phyloP scores from a whole-genome alignment of 1,140 invertebrate genomes.

The Conus ventricosus region DNA sequence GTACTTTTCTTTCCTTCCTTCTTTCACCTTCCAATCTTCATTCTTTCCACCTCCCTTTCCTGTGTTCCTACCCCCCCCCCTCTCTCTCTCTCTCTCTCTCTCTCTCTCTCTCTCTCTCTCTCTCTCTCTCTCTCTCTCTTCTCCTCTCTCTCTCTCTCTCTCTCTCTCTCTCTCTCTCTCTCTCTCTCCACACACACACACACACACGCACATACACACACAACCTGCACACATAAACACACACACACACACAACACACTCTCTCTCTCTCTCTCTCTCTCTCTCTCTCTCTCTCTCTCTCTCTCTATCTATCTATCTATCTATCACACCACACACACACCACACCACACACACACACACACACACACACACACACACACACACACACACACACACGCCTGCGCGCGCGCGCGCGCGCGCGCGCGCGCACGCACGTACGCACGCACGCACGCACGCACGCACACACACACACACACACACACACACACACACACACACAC shows the following conservation, averaged over 20 bases:
- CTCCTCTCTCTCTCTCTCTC: not conserved
- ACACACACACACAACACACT: no score
- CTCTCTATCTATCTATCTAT: no score
- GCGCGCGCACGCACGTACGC: not conserved
- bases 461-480: not conserved
- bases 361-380: not conserved
- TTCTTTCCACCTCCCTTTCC: not conserved
- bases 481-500: not conserved
- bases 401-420: no score
- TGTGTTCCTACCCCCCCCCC: not conserved
- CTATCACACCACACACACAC: no score
- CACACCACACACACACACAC: not conserved
- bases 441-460: not conserved
- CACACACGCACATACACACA: no score
- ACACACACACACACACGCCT: no score
- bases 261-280: no score
- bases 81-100: constrained; percentile 20
- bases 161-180: no score
- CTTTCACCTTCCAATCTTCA: not conserved
- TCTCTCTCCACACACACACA: no score
- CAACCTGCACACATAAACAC: no score
- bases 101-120: constrained; percentile 22
- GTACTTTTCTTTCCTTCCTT: not conserved
- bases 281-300: no score
- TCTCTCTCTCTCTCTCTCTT: constrained; percentile 6